Percentiles rank a stretch among this genome's conserved stretches.
Evolutionary conservation across 2,797 vertebrate species (phyloP).

Genomic region (Pangasius larnaudii): DNA sequence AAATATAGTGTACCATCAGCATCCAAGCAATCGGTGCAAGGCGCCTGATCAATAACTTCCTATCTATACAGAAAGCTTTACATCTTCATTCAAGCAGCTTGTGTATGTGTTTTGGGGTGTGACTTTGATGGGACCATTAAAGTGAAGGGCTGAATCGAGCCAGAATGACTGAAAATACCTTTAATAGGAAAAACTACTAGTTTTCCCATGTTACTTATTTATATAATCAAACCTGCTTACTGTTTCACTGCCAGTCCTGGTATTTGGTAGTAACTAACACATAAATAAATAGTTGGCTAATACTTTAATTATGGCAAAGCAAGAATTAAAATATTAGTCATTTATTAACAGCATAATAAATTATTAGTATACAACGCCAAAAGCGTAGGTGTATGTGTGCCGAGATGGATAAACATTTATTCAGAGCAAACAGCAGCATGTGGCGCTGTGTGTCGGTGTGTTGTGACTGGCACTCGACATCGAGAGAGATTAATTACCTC

Average conservation of each 20-base stretch:
- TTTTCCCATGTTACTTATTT: neutral
- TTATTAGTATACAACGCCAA: neutral
- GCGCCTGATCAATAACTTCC: neutral
- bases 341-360: neutral
- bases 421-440: neutral
- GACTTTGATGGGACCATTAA: neutral
- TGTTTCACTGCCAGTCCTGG: neutral
- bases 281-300: neutral
- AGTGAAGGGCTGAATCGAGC: neutral
- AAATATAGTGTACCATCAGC: neutral
- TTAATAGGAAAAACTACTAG: neutral
- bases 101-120: neutral
- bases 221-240: neutral
- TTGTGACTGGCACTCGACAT: conserved; percentile 9
- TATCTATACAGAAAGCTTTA: neutral
- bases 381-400: neutral
- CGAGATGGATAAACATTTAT: neutral
- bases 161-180: neutral
- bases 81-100: neutral
- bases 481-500: conserved; percentile 35
- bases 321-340: neutral
- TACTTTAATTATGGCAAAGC: neutral
- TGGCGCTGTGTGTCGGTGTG: neutral
- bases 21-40: neutral
- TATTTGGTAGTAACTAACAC: neutral